A percentile compares a stretch with the other conserved stretches of the same genome.
Conservation (phyloP, 2,797 vertebrate species). For the Eleutherodactylus coqui region DNA sequence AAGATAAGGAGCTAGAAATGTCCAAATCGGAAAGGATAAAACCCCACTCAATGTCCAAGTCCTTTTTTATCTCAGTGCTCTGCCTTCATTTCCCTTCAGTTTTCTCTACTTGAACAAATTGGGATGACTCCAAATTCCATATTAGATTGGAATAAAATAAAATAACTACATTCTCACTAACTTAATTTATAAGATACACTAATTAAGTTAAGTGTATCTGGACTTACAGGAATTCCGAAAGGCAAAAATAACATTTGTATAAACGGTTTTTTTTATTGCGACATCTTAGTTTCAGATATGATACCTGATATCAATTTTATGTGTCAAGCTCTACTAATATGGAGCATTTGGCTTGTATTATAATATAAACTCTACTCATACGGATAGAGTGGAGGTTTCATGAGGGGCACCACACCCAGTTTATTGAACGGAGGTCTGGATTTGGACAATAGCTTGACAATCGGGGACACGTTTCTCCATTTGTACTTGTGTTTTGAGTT, state of each 20-base stretch:
- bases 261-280: slow-evolving; percentile 19
- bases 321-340: neutral
- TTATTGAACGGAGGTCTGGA: no score
- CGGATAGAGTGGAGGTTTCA: neutral
- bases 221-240: slow-evolving; percentile 39
- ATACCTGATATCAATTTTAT: neutral
- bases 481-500: neutral
- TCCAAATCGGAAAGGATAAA: neutral
- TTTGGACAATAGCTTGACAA: neutral
- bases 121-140: slow-evolving; percentile 52
- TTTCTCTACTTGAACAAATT: slow-evolving; percentile 36
- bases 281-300: slow-evolving; percentile 11
- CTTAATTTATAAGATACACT: slow-evolving; percentile 49
- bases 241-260: slow-evolving; percentile 18
- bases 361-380: neutral
- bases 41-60: slow-evolving; percentile 1
- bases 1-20: neutral
- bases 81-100: slow-evolving; percentile 5
- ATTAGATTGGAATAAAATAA: slow-evolving; percentile 49
- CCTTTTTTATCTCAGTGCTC: slow-evolving; percentile 14
- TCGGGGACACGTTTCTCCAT: neutral
- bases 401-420: neutral
- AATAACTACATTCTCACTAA: slow-evolving; percentile 45
- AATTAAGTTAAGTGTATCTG: slow-evolving; percentile 53
- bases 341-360: neutral